Conservation (phyloP, 2,888 invertebrate species). For the Epinotia bilunana region DNA sequence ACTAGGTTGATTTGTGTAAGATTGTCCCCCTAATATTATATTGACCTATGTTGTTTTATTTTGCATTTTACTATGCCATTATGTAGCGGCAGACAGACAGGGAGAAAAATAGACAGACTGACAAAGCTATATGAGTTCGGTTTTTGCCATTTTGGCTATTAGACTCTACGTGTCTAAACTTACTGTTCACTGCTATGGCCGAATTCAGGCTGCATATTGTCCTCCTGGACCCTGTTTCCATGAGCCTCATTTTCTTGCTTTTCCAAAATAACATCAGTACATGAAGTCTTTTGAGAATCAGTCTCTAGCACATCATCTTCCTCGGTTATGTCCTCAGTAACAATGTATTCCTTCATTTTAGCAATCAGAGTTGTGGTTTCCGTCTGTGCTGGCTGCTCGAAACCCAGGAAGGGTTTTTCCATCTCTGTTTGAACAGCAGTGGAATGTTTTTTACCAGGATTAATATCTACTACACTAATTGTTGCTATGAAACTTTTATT, state of each 20-base stretch:
- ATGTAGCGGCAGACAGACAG: too few relatives aligned
- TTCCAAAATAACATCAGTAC: conserved; percentile 2
- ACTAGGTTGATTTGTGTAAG: too few relatives aligned
- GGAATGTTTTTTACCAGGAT: conserved; percentile 51
- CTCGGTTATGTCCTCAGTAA: conserved; percentile 56
- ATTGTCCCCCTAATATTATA: too few relatives aligned
- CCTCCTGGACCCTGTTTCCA: background rate
- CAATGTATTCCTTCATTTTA: conserved; percentile 30
- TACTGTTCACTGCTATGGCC: conserved; percentile 37
- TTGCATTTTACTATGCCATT: too few relatives aligned
- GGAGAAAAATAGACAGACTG: too few relatives aligned
- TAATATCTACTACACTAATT: conserved; percentile 59
- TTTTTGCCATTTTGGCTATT: too few relatives aligned
- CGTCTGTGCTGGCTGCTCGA: conserved; percentile 4
- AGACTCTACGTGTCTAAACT: conserved; percentile 13
- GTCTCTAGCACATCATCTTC: background rate
- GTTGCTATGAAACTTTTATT: conserved; percentile 58
- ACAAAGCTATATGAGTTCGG: too few relatives aligned
- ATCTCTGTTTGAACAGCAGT: conserved; percentile 65
- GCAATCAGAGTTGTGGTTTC: background rate
- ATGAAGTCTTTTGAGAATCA: conserved; percentile 32
- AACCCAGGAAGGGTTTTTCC: conserved; percentile 43
- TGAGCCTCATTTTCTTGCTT: background rate
- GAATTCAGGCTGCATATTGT: background rate
- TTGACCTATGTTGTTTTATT: too few relatives aligned